Conservation (phyloP, 2,113 vertebrate species). For the Indri indri region DNA sequence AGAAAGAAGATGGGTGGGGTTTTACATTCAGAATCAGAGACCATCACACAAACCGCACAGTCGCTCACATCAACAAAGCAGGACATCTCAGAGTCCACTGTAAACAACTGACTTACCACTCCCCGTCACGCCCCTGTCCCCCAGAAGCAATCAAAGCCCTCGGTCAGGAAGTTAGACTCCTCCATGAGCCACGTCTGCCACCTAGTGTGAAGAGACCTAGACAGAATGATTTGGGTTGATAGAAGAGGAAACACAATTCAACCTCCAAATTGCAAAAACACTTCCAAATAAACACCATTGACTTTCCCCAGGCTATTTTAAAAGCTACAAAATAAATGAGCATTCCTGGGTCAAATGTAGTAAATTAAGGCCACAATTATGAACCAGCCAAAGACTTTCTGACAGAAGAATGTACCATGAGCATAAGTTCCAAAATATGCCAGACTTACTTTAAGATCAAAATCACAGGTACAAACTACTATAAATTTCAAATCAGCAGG, state of each 20-base stretch:
- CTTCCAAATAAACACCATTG: background rate
- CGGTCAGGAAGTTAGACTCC: background rate
- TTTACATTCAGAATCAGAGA: background rate
- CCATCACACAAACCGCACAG: background rate
- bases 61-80: conserved; percentile 17
- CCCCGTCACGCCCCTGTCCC: rapidly evolving
- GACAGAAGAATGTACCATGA: background rate
- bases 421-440: background rate
- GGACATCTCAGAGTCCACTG: background rate
- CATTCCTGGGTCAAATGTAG: background rate
- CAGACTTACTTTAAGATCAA: background rate
- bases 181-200: conserved; percentile 72
- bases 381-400: background rate
- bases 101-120: background rate
- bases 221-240: background rate
- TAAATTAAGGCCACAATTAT: background rate
- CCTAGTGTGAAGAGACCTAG: conserved; percentile 67
- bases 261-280: background rate
- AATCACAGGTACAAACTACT: background rate
- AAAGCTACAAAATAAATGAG: background rate
- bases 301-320: background rate
- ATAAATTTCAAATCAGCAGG: background rate
- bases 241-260: background rate
- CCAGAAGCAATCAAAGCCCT: background rate
- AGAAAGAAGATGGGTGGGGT: background rate